These are phyloP conservation scores for Malachius bipustulatus DNA, from an alignment of 2,888 invertebrate species.

Conservation along the genomic window DNA sequence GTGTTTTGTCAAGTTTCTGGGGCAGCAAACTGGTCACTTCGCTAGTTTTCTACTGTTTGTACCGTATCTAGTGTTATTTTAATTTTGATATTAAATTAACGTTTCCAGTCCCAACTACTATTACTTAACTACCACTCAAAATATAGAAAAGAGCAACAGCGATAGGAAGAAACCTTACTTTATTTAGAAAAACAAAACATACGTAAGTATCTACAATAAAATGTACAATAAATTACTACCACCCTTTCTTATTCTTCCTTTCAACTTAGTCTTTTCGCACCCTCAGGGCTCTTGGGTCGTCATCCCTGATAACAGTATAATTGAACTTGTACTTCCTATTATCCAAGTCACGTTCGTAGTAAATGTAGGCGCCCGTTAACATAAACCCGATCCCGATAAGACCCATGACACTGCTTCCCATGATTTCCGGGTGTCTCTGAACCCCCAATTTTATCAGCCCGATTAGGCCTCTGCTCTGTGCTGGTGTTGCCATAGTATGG, in stretches of 20 bases:
- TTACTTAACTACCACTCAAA: too few species aligned
- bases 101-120: too few species aligned
- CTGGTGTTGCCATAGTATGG: not conserved
- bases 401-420: constrained; percentile 48
- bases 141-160: too few species aligned
- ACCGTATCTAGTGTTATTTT: too few species aligned
- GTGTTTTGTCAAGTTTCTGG: too few species aligned
- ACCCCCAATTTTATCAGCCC: constrained; percentile 40
- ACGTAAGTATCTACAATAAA: too few species aligned
- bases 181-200: too few species aligned
- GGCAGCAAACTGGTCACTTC: too few species aligned
- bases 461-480: constrained; percentile 21
- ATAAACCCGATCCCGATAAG: constrained; percentile 45
- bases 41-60: too few species aligned
- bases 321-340: constrained; percentile 52
- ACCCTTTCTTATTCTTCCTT: constrained; percentile 6
- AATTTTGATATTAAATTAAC: too few species aligned
- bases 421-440: constrained; percentile 61
- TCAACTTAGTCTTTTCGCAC: constrained; percentile 42
- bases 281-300: constrained; percentile 47
- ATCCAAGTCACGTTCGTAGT: constrained; percentile 49
- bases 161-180: too few species aligned
- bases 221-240: too few species aligned
- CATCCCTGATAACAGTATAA: constrained; percentile 53
- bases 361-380: constrained; percentile 38